Evolutionary conservation across 2,797 vertebrate species (phyloP).

Genomic region (Cyclopterus lumpus): DNA sequence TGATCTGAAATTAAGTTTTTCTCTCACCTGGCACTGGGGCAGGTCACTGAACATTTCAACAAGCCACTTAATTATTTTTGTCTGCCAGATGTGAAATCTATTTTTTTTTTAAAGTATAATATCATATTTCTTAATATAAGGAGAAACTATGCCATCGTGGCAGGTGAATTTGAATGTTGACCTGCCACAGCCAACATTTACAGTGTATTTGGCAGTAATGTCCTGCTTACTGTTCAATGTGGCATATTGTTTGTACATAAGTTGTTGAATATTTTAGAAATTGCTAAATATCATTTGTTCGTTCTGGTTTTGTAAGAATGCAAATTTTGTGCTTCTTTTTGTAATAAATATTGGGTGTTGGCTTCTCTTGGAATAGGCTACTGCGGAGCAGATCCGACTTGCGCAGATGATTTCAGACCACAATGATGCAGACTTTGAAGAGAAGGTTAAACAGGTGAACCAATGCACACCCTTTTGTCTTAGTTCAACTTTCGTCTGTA

Average conservation of each 20-base stretch:
- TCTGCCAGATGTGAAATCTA: no score
- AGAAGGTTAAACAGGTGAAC: constrained; percentile 98
- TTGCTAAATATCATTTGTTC: not conserved
- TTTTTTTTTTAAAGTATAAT: no score
- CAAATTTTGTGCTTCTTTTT: constrained; percentile 15
- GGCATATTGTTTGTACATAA: not conserved
- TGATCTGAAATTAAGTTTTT: no score
- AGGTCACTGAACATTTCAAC: no score
- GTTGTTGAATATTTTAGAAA: constrained; percentile 2
- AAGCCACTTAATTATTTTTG: no score
- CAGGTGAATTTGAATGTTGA: not conserved
- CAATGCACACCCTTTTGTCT: constrained; percentile 1
- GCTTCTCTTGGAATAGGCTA: constrained; percentile 85
- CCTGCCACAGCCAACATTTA: not conserved
- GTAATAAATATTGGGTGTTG: constrained; percentile 15
- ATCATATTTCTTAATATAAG: not conserved
- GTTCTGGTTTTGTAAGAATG: constrained; percentile 6
- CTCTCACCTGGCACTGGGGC: no score
- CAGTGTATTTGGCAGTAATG: not conserved
- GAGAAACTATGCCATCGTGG: not conserved
- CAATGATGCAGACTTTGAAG: constrained; percentile 98
- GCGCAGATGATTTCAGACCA: constrained; percentile 99
- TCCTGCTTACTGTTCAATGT: not conserved
- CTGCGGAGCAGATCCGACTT: constrained; percentile 98
- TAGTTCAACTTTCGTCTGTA: not conserved